Conservation (phyloP, 1,140 invertebrate genomes). For the Drosophila quadrilineata region DNA sequence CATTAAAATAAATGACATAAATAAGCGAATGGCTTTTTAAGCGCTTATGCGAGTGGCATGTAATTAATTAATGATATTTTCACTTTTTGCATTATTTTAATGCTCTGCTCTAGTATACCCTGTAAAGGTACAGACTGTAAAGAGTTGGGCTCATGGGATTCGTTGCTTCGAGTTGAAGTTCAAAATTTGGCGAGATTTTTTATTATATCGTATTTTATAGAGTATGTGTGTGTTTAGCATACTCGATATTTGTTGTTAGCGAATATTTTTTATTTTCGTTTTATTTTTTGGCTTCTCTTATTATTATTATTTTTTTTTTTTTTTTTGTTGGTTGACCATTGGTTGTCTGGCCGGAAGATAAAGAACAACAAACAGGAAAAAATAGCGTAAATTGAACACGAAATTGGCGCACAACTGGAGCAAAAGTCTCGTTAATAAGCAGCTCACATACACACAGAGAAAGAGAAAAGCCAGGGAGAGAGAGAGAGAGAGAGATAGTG, state of each 20-base stretch:
- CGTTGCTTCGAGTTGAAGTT: too few species aligned
- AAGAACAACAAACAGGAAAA: constrained; percentile 6
- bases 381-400: constrained; percentile 22
- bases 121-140: background rate
- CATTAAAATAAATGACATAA: constrained; percentile 32
- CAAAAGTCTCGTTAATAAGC: constrained; percentile 44
- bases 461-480: background rate
- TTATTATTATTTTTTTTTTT: background rate
- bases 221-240: too few species aligned
- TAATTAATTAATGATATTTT: constrained; percentile 50
- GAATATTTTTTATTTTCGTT: background rate
- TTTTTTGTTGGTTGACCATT: too few species aligned
- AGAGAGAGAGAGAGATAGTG: background rate
- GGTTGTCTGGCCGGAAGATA: constrained; percentile 12
- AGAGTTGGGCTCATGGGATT: too few species aligned
- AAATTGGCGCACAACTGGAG: constrained; percentile 28
- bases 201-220: too few species aligned
- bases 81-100: constrained; percentile 12
- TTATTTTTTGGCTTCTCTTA: constrained; percentile 1
- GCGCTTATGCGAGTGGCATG: constrained; percentile 40
- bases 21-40: constrained; percentile 44
- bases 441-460: background rate
- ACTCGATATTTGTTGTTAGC: too few species aligned
- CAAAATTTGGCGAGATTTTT: too few species aligned
- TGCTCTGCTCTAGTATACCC: background rate